Percentiles rank a stretch among this genome's conserved stretches.
Conservation (phyloP, 2,888 invertebrate species). For the Oscheius sp. region DNA sequence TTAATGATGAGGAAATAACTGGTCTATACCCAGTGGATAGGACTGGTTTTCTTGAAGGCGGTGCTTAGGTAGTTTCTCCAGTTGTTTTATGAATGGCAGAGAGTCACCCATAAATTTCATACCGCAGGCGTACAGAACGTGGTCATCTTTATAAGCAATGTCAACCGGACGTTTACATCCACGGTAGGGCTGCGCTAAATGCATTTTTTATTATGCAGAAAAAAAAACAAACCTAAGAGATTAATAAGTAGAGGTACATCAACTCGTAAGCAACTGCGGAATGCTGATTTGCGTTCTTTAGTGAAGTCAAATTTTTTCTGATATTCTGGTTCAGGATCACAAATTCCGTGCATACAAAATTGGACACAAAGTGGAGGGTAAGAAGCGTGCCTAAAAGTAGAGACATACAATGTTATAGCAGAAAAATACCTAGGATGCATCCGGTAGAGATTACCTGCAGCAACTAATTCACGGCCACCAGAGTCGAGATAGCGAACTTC, state of each 20-base stretch:
- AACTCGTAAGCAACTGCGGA: conserved; percentile 10
- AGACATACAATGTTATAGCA: background rate
- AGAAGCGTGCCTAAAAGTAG: conserved; percentile 41
- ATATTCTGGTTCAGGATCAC: conserved; percentile 21
- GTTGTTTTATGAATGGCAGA: background rate
- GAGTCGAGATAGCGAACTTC: conserved; percentile 51
- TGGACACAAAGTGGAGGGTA: conserved; percentile 51
- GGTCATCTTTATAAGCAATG: conserved; percentile 11
- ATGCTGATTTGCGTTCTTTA: conserved; percentile 3
- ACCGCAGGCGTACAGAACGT: conserved; percentile 12
- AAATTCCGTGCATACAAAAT: conserved; percentile 42
- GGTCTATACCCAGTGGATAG: too few relatives aligned
- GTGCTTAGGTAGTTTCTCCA: too few relatives aligned
- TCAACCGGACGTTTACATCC: background rate
- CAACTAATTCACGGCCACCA: conserved; percentile 48
- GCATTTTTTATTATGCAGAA: background rate
- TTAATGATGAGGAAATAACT: too few relatives aligned
- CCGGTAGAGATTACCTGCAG: conserved; percentile 43
- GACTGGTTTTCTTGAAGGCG: too few relatives aligned
- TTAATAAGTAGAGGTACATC: conserved; percentile 31
- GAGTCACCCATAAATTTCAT: background rate
- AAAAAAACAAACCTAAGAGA: background rate
- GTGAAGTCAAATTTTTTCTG: background rate
- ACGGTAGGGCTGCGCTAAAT: conserved; percentile 18
- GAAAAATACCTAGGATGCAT: conserved; percentile 48